A percentile compares a stretch with the other conserved stretches of the same genome.
phyloP scores from a whole-genome alignment of 2,797 vertebrate species.

The Danio jaintianensis region DNA sequence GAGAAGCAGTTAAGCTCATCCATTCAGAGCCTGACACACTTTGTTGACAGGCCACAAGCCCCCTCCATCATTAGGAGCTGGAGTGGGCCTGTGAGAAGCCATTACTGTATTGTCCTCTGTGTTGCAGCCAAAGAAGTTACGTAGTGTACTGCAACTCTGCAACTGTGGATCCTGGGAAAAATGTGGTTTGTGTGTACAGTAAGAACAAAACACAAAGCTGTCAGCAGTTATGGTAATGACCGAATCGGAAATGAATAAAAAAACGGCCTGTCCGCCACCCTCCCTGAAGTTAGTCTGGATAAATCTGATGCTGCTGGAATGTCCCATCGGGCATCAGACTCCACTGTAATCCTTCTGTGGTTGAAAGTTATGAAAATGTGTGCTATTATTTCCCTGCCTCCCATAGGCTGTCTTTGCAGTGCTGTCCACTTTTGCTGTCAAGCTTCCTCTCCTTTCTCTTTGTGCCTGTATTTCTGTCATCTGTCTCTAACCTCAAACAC shows the following conservation, averaged over 20 bases:
- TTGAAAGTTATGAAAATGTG: not conserved
- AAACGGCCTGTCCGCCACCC: not conserved
- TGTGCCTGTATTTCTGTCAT: constrained; percentile 40
- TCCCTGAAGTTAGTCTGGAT: constrained; percentile 12
- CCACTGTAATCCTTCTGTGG: constrained; percentile 36
- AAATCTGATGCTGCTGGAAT: constrained; percentile 26
- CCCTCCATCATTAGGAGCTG: constrained; percentile 45
- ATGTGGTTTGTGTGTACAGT: constrained; percentile 41
- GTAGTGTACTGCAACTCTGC: constrained; percentile 5
- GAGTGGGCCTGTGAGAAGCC: constrained; percentile 44
- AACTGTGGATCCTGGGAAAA: constrained; percentile 26
- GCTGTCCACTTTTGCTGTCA: constrained; percentile 32
- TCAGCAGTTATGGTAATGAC: constrained; percentile 28
- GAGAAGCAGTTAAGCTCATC: constrained; percentile 55
- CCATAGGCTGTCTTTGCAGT: not conserved
- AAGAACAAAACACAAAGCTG: constrained; percentile 26
- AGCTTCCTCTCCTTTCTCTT: constrained; percentile 26
- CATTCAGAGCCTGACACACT: constrained; percentile 51
- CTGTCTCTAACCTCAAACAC: constrained; percentile 10
- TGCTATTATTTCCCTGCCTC: constrained; percentile 1
- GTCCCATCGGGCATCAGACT: constrained; percentile 31
- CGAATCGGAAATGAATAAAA: constrained; percentile 16
- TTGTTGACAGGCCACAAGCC: constrained; percentile 46
- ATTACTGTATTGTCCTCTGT: constrained; percentile 14
- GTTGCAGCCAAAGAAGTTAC: constrained; percentile 38